Conservation (phyloP, 2,113 vertebrate genomes). For the Chaenocephalus aceratus region DNA sequence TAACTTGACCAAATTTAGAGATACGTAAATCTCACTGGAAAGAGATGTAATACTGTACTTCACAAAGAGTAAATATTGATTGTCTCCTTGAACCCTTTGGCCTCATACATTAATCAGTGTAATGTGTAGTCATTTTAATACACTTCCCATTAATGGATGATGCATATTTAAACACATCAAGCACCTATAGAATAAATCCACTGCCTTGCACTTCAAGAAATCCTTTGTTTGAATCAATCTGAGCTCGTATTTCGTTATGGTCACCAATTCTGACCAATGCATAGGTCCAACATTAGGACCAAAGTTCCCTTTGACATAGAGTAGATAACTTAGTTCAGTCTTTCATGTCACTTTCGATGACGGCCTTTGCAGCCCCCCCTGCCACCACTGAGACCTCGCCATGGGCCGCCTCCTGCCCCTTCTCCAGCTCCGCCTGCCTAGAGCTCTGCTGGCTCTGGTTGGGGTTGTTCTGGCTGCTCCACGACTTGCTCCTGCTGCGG, state of each 20-base stretch:
- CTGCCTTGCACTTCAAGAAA: conserved; percentile 45
- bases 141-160: background rate
- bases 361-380: conserved; percentile 20
- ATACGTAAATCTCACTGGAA: background rate
- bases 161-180: conserved; percentile 20
- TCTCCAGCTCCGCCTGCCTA: conserved; percentile 45
- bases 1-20: background rate
- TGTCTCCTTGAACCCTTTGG: background rate
- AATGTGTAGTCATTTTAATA: conserved; percentile 1
- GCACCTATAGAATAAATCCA: conserved; percentile 9
- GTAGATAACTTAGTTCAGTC: conserved; percentile 15
- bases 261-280: background rate
- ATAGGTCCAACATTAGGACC: background rate
- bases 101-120: background rate
- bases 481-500: conserved; percentile 89
- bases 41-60: background rate
- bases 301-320: background rate
- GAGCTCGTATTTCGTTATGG: background rate
- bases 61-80: background rate
- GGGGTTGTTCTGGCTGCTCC: conserved; percentile 86
- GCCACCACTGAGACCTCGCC: conserved; percentile 55
- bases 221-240: background rate
- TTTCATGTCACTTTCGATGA: conserved; percentile 13
- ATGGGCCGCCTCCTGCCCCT: conserved; percentile 18
- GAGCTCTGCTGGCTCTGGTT: conserved; percentile 66